Evolutionary conservation across 2,113 vertebrate species (phyloP), one percentile per base, ranked within the genome.

Genomic region (Elephantulus edwardii): DNA sequence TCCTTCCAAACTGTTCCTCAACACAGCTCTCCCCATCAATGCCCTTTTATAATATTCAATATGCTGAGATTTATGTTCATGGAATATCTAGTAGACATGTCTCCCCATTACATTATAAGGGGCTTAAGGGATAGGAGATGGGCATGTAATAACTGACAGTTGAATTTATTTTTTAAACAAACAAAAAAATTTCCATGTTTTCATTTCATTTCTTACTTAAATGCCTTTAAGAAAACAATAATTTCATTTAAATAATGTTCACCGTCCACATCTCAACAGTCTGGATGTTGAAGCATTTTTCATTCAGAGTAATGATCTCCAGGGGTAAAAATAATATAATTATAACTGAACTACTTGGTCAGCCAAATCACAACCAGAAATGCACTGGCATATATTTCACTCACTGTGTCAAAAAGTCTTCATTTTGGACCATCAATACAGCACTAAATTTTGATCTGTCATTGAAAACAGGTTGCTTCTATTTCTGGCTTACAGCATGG

Each of bases 271-370:
- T 96, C 93, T 96, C 96, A 96, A 96, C 94, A 96, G 95, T 94
- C 96, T 81, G 93, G 93, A 96, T 94, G 84, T 71, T 87, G 89
- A 95, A 91, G 79, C 89, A 92, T 93, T 97, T 95, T 98, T 97
- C 95, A 96, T 93, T 97, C 94, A 92, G 68, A 95, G 90, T 97
- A 98, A 98, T 92, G 96, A 97, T 97, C 96, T 97, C 96, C 91
- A 93, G 96, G 96, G 97, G 95, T 96, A 97, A 97, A 97, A 98
- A 97, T 97, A 98, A 97, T 97, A 96, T 94, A 97, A 97, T 97
- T 97, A 97, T 94, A 97, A 92, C 95, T 94, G 91, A 97, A 83
- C 76, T 89, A 90, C 93, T 94, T 84, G 93, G 97, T 93, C 95
- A 95, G 90, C 95, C 97, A 97, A 97, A 97, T 96, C 96, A 97